Base-by-base conservation (phyloP, 2,113 vertebrate genomes). In the Pandion haliaetus region DNA sequence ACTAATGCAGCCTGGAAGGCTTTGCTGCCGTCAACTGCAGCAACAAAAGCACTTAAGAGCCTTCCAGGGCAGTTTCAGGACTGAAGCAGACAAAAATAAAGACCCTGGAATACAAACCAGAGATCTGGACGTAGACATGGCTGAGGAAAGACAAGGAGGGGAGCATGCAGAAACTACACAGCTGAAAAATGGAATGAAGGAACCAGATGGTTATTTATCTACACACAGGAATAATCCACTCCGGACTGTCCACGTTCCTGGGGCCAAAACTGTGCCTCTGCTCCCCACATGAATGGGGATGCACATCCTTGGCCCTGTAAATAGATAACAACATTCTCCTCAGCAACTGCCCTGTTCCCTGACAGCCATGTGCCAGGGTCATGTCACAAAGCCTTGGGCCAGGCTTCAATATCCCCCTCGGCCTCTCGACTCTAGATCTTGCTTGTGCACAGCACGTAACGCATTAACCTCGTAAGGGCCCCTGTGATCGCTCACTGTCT, bases 1-100 rank as follows among this genome's bases (percentile, higher is more conserved):
- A 79, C 91, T 97, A 95, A 95, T 69, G 95, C 96, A 89, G 95
- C 96, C 97, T 81, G 85, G 87, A 95, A 96, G 94, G 94, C 79
- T 96, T 80, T 80, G 80, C 89, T 97, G 74, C 95, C 14, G 23
- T 83, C 95, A 96, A 34, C 28, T 89, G 88, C 58, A 88, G 90
- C 93, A 82, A 89, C 86, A 94, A 69, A 95, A 96, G 86, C 94
- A 93, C 95, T 95, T 88, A 38, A 62, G 96, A 82, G 96, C 78
- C 82, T 96, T 90, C 76, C 72, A 88, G 90, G 89, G 91, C 80
- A 80, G 50, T 49, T 88, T 78, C 66, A 84, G 89, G 80, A 34
- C 24, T 2, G 58, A 86, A 86, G 31, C 29, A 92, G 86, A 32
- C 45, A 55, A 61, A 90, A 91, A 90, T 21, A 85, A 83, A 95